Base-by-base conservation (phyloP, 53 echinoderm and acorn worm species). In the Patiria pectinifera region DNA sequence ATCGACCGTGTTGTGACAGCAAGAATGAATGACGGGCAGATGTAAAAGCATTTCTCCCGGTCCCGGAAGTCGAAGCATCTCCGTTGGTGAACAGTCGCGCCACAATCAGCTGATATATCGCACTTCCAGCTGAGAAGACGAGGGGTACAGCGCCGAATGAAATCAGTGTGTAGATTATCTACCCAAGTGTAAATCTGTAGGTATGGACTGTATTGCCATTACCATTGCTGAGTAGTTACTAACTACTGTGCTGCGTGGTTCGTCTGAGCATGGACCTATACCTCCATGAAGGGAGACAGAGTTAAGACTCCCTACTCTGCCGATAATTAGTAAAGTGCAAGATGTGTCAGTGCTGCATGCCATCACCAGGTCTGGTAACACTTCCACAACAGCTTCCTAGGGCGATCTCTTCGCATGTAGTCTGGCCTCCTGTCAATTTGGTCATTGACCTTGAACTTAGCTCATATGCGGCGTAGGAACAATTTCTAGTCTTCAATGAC, bases 301-400 rank as follows among this genome's bases (percentile, higher is more conserved):
- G 35, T 35, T 26, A 19, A 43, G 85, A 85, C 85, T 85, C 85
- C 85, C 85, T 45, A 45, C 69, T 66, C 85, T 10, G 85, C 44
- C 23, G 19, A 69, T 85, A 85, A 85, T 85, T 85, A 66, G 45
- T 66, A 66, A 63, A 19, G 69, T 45, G 46, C 45, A 45, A 70
- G 83, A 45, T 47, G 11, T 79, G 74, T 9, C 22, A 24, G 74
- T 21, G 22, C 24, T 23, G 74, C 24, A 23, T 74, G 74, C n/a
- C 8, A 66, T 18, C 10, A 0, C 66, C 66, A 16, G 66, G 66
- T 66, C 66, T 66, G 66, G 66, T 66, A 18, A 66, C 66, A 66
- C 66, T 18, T 66, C 13, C 10, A 66, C 66, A 11, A 18, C 0
- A 11, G 12, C 66, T 66, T 66, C 15, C 66, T 18, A 66, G 66